Conservation (phyloP, 2,888 invertebrate species). For the Barypeithes pellucidus region DNA sequence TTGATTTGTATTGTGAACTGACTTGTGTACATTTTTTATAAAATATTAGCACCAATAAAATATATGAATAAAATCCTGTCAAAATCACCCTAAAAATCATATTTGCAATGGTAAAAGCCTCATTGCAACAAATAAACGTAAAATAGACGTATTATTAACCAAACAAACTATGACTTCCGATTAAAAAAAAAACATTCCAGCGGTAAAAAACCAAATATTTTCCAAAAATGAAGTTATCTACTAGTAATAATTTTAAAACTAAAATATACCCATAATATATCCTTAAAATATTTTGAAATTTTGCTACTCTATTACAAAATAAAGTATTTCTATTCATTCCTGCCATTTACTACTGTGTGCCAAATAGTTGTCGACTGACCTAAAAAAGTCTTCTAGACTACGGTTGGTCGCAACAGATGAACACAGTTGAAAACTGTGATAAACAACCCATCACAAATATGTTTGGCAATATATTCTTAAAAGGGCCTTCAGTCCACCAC, state of each 20-base stretch:
- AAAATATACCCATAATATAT: too few species aligned
- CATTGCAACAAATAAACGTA: too few species aligned
- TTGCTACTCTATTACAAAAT: not conserved
- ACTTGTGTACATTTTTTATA: too few species aligned
- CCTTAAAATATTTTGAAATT: too few species aligned
- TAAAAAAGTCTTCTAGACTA: slow-evolving; percentile 10
- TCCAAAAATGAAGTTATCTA: not conserved
- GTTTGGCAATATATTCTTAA: slow-evolving; percentile 18
- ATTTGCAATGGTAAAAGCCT: too few species aligned
- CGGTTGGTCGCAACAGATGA: slow-evolving; percentile 5
- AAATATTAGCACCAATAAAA: too few species aligned
- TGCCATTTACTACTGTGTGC: slow-evolving; percentile 1
- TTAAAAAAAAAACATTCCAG: not conserved
- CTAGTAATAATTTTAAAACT: not conserved
- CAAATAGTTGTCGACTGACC: slow-evolving; percentile 11
- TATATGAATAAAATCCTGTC: too few species aligned
- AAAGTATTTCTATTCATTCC: not conserved
- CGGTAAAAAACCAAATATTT: not conserved
- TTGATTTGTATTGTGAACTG: too few species aligned
- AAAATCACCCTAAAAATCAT: slow-evolving; percentile 17
- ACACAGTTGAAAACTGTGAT: slow-evolving; percentile 15
- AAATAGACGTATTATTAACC: too few species aligned
- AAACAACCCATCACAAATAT: slow-evolving; percentile 24
- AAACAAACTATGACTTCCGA: too few species aligned
- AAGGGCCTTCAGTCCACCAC: slow-evolving; percentile 6